Evolutionary conservation across 2,113 vertebrate species (phyloP), one percentile per base, ranked within the genome.

Genomic region (Meleagris gallopavo): DNA sequence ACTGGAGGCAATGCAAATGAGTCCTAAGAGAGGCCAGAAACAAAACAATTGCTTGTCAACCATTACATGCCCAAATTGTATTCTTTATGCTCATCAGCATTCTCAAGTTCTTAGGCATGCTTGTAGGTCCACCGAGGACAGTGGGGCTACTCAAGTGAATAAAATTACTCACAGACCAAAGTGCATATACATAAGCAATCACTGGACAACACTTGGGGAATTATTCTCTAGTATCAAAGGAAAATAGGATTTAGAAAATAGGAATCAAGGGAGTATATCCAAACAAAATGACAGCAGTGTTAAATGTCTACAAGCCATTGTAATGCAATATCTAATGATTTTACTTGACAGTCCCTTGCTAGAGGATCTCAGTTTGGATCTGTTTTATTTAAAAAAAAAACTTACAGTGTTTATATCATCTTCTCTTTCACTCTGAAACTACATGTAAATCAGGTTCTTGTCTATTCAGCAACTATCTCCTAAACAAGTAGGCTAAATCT

Each of bases 21-120:
- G 72, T 96, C 96, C 93, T 95, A 89, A 81, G 94, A 95, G 94
- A 94, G 91, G 77, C 78, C 54, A 95, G 91, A 94, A 95, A 96
- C 87, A 97, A 94, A 95, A 96, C 91, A 93, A 95, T 85, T 74
- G 89, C 73, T 95, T 95, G 94, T 94, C 94, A 94, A 91, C 91
- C 89, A 91, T 91, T 94, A 92, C 93, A 93, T 71, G 88, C 88
- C 91, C 93, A 97, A 95, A 96, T 96, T 93, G 82, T 89, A 83
- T 94, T 89, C 89, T 94, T 94, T 93, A 94, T 88, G 94, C 91
- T 95, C 88, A 94, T 95, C 91, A 95, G 82, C 83, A 92, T 91
- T 91, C 91, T 94, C 65, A 75, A 96, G 90, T 91, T 95, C 96
- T 96, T 94, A 97, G 78, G 87, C 94, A 93, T 1, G 69, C 91